Conservation (phyloP, 92 coral and sea anemone species). For the Desmophyllum pertusum region DNA sequence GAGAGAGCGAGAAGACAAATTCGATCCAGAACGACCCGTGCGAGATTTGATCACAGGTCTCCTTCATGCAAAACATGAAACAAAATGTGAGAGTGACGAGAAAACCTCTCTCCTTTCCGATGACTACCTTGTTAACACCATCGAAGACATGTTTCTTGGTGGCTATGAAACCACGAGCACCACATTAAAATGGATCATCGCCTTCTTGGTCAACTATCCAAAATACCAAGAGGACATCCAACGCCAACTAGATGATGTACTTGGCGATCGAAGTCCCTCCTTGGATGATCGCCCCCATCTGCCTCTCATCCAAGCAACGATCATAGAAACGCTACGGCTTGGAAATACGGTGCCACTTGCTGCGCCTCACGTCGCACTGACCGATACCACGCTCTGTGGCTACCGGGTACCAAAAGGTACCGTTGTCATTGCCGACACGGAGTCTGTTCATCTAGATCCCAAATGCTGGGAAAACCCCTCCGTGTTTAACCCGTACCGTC, state of each 20-base stretch:
- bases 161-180: constrained; percentile 66
- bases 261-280: constrained; percentile 31
- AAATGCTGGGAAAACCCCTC: constrained; percentile 42
- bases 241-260: constrained; percentile 36
- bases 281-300: constrained; percentile 47
- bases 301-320: constrained; percentile 55
- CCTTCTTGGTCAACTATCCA: constrained; percentile 29
- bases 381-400: constrained; percentile 53
- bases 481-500: constrained; percentile 55
- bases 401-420: constrained; percentile 40
- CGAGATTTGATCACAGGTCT: constrained; percentile 38
- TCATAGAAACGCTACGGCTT: constrained; percentile 55
- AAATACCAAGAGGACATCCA: constrained; percentile 52
- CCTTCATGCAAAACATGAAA: constrained; percentile 16
- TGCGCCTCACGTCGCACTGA: constrained; percentile 38
- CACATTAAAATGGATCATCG: constrained; percentile 51
- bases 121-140: constrained; percentile 45
- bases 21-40: constrained; percentile 37
- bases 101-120: constrained; percentile 25
- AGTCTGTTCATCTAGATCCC: constrained; percentile 36
- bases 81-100: constrained; percentile 4
- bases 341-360: constrained; percentile 39
- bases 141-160: constrained; percentile 57
- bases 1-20: constrained; percentile 20
- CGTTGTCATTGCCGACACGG: constrained; percentile 22